Base-by-base conservation (phyloP, 1,140 invertebrate genomes). In the Drosophila takahashii region DNA sequence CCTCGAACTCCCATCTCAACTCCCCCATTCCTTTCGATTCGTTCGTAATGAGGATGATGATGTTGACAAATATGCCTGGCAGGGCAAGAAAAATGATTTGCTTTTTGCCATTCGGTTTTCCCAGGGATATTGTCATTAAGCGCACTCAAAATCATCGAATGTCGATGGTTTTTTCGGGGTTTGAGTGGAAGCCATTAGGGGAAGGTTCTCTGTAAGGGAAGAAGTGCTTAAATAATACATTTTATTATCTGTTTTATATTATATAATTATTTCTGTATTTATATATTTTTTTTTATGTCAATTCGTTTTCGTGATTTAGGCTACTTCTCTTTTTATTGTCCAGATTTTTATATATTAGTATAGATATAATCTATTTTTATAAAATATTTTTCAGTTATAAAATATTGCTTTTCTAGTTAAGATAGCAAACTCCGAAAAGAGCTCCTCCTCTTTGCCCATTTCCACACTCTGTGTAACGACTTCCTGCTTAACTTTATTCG, bases 31-130 rank as follows among this genome's bases (percentile, higher is more conserved):
- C 10, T 45, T 34, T 44, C 51, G 54, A 26, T 13, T 51, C 44
- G 18, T 5, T 10, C n/a, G 41, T 37, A 69, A 69, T 69, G 65
- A 41, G 27, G 36, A 71, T 79, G 79, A 89, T 83, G 84, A 87
- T 89, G 83, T 89, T 87, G 83, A 87, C 83, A 87, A 87, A 87
- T 87, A 86, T 75, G 83, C 79, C 83, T 81, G 60, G 54, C 77
- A 58, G 81, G 74, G 65, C 83, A 77, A 69, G 73, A 70, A 69
- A 77, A 80, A 80, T 47, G 48, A 70, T 67, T 70, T 69, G 48
- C 66, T 54, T 45, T 62, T 29, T 36, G 26, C 22, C 26, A 5
- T 42, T 56, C 15, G 53, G 5, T 18, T 57, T 61, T 61, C 58
- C 48, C 58, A 61, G 26, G 47, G 36, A 52, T 53, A 16, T 57